Evolutionary conservation across 2,888 invertebrate genomes (phyloP), one percentile per base, ranked within the genome.

Genomic region (Troides helena): DNA sequence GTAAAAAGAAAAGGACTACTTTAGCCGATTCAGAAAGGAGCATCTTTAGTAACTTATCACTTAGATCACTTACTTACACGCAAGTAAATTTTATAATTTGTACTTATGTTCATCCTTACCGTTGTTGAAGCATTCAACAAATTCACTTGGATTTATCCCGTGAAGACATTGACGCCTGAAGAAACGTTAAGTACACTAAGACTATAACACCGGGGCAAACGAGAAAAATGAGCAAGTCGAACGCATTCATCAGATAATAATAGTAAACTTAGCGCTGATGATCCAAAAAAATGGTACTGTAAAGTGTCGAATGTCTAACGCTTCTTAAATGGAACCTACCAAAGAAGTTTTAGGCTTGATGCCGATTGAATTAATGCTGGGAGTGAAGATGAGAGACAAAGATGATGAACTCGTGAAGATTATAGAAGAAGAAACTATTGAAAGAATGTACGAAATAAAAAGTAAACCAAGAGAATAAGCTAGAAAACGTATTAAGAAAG

Each of bases 101-200:
- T 21, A 21, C 21, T 21, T 21, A 21, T 21, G 21, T 21, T 1
- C 21, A 21, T 21, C 21, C 53, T 53, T 5, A 53, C 53, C n/a
- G 75, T 83, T 4, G 72, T 83, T 0, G 83, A 86, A 62, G 77
- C 70, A 0, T 83, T 80, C 62, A 80, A 80, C 0, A 84, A 83
- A 69, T 84, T 82, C 73, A 74, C 73, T 2, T 84, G 83, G 80
- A 66, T 83, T 0, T 83, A 78, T 63, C 80, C 81, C 18, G 74
- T 77, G 4, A 83, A 84, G 62, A 74, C 79, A 3, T 73, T 76
- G 18, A 73, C 75, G 0, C 69, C 83, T 4, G 74, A 75, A 36
- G 82, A 87, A 66, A 79, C 75, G 0, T 62, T 86, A 14, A 39
- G 74, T 1, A 82, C 79, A 71, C 56, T 85, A 1, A 69, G 69